Base-by-base conservation (phyloP, 2,888 invertebrate genomes). In the Norana najaformis region DNA sequence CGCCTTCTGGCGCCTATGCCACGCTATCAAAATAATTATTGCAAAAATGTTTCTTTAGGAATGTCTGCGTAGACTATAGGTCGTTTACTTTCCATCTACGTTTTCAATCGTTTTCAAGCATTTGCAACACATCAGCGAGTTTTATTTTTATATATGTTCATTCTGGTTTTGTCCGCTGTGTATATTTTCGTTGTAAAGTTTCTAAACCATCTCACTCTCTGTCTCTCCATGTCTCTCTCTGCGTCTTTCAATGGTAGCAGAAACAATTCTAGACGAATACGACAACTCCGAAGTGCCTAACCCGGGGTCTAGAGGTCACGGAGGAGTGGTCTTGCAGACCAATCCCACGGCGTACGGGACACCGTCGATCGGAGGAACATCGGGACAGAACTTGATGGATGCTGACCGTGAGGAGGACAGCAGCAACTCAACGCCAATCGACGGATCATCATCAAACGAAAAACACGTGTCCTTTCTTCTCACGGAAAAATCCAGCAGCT, bases 401-500 rank as follows among this genome's bases (percentile, higher is more conserved):
- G 69, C 16, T 47, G 35, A 47, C n/a, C n/a, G 35, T 13, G 53
- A 47, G 16, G 37, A 35, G 20, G 23, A n/a, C 53, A 53, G 69
- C 69, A 37, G n/a, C 35, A 47, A 38, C 53, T 34, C 89, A 34
- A 69, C 47, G 23, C 53, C 30, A n/a, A 35, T 35, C 89, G 89
- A 47, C 5, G 88, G 88, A 39, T 37, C 47, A n/a, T 34, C 88
- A 2, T 34, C 38, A 2, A 53, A 38, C 36, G 89, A 89, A 47
- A 89, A 88, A 20, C 90, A 90, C 39, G 90, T 88, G 4, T 88
- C 88, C 36, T 90, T 90, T 35, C 35, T 90, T 36, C 90, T 88
- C 35, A 69, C 90, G 37, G 90, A 90, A 39, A 90, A 88, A 53
- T 88, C 90, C n/a, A 36, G 88, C 39, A 90, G 90, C 82, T 90